Base-by-base conservation (phyloP, 92 coral and sea anemone species). In the Montipora capitata region DNA sequence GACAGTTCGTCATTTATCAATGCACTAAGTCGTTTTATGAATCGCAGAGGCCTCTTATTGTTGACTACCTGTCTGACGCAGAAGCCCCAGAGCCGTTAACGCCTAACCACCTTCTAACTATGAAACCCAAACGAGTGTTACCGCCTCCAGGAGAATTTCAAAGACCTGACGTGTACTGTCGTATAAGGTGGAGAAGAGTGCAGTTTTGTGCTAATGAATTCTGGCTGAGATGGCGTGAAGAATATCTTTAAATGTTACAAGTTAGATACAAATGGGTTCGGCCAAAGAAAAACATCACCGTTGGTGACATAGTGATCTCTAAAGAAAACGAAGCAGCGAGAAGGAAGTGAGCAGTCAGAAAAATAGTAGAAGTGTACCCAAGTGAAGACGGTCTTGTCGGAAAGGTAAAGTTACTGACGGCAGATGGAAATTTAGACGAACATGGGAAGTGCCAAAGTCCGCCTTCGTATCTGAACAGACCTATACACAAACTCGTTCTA, bases 291-390 rank as follows among this genome's bases (percentile, higher is more conserved):
- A 82, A 67, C 39, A 10, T 74, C 4, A n/a, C 82, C 10, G 78
- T 88, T n/a, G 88, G 88, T 45, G 88, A 74, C 65, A 56, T 88
- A 44, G 92, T 81, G 14, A 88, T 88, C n/a, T 88, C 54, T 49
- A 88, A 81, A 18, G 83, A 84, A 63, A 71, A 73, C 18, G 91
- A 78, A 27, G 54, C 62, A 8, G 17, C 86, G 40, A 68, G 64
- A 38, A 79, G 71, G 74, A 73, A 80, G 79, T 87, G 91, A 80
- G 80, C 86, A 52, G 79, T 88, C 44, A 80, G 78, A 9, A 87
- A 65, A 54, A 80, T 70, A 18, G 49, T 71, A 38, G 75, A 87
- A 16, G 69, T 81, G 10, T 88, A 88, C 63, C 88, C 77, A 11
- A 81, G 92, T 75, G 83, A 88, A 12, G 83, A 88, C 61, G 88